phyloP scores from a whole-genome alignment of 2,113 vertebrate genomes.

The Trochalopteron elliotii region DNA sequence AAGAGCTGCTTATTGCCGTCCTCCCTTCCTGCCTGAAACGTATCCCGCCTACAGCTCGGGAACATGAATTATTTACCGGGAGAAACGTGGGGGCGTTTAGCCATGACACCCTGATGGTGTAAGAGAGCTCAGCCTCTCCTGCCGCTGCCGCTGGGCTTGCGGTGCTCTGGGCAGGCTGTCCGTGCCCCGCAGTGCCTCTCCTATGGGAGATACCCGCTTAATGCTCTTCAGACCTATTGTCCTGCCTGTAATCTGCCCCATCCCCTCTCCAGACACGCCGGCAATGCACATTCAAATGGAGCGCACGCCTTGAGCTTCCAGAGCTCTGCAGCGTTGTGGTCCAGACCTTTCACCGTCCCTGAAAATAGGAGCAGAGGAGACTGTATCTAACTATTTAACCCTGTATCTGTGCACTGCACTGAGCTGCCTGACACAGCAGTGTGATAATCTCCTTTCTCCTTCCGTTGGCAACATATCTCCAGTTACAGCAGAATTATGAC shows the following conservation, averaged over 20 bases:
- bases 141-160: not conserved
- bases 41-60: not conserved
- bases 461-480: not conserved
- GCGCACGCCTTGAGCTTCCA: not conserved
- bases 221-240: not conserved
- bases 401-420: not conserved
- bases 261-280: not conserved
- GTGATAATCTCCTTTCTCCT: not conserved
- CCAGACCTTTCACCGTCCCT: not conserved
- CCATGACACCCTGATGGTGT: not conserved
- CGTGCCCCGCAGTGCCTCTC: too few relatives aligned
- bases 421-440: not conserved
- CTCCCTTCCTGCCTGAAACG: not conserved
- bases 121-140: not conserved
- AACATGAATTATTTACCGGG: conserved; percentile 30
- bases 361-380: not conserved
- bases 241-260: not conserved
- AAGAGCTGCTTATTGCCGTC: not conserved
- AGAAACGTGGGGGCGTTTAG: not conserved
- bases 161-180: fast-evolving
- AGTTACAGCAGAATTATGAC: not conserved
- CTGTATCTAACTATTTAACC: not conserved
- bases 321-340: fast-evolving
- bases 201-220: fast-evolving
- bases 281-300: not conserved